These are phyloP conservation scores for Nansenia antarctica DNA, from an alignment of 2,113 vertebrate species.

Conservation along the genomic window DNA sequence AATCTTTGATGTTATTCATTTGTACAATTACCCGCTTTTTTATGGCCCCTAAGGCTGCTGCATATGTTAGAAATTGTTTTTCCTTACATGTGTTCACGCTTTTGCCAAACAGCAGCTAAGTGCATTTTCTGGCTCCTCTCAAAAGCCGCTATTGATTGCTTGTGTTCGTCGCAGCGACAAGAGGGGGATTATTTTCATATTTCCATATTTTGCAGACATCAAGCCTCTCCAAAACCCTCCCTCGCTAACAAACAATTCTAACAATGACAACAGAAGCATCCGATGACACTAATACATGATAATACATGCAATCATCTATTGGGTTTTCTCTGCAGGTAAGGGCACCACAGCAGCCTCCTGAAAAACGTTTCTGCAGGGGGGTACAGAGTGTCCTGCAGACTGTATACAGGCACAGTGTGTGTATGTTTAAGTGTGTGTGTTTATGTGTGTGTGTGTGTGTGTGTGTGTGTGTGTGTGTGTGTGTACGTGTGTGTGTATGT, in stretches of 20 bases:
- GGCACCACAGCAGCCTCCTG: background rate
- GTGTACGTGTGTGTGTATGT: background rate
- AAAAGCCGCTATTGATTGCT: background rate
- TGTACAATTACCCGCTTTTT: background rate
- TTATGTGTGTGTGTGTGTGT: background rate
- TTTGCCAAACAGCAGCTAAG: background rate
- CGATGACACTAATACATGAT: background rate
- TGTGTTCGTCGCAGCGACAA: background rate
- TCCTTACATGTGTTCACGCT: background rate
- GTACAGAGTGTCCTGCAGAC: too few species aligned
- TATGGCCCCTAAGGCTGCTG: background rate
- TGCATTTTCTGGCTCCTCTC: background rate
- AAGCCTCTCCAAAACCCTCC: background rate
- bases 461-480: background rate
- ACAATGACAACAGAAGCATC: background rate
- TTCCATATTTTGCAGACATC: background rate
- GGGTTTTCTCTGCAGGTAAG: background rate
- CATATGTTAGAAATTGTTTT: background rate
- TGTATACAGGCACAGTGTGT: too few species aligned
- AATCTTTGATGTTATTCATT: constrained; percentile 1
- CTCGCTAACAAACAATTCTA: background rate
- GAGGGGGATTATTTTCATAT: background rate
- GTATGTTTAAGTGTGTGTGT: background rate
- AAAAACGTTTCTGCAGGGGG: background rate
- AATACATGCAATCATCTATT: background rate